Conservation (phyloP, 2,797 vertebrate species). For the Sebastes hubbsi region DNA sequence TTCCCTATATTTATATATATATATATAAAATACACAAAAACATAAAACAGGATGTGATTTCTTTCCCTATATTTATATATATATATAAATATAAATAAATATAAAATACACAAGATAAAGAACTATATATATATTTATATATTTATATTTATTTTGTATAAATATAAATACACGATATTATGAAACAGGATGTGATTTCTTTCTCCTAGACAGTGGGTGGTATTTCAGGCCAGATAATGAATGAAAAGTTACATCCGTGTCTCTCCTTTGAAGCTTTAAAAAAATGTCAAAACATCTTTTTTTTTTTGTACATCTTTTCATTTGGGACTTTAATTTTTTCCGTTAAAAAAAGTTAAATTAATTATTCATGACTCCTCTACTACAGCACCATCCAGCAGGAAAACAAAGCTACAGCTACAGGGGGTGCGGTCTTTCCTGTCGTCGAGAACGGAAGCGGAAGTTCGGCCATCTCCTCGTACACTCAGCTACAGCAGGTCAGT, state of each 20-base stretch:
- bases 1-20: too few species aligned
- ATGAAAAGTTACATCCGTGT: not conserved
- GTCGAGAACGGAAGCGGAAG: slow-evolving; percentile 85
- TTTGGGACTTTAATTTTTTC: not conserved
- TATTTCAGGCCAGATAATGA: not conserved
- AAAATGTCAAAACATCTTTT: not conserved
- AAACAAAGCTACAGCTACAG: slow-evolving; percentile 62
- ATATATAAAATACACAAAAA: too few species aligned
- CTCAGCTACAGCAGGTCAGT: slow-evolving; percentile 84
- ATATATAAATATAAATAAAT: too few species aligned
- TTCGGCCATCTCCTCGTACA: slow-evolving; percentile 87
- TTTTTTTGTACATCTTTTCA: not conserved
- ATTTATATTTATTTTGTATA: too few species aligned
- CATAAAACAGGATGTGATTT: too few species aligned
- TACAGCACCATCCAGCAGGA: slow-evolving; percentile 22
- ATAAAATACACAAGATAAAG: too few species aligned
- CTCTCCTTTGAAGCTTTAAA: not conserved
- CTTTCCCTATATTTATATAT: too few species aligned
- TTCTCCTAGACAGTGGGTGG: not conserved
- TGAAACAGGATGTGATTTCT: not conserved
- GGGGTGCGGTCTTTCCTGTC: slow-evolving; percentile 82
- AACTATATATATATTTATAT: too few species aligned
- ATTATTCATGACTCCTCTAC: slow-evolving; percentile 51
- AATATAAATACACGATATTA: not conserved
- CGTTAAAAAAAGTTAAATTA: not conserved